phyloP scores from a whole-genome alignment of 2,888 invertebrate species.

The Sminthurides aquaticus region DNA sequence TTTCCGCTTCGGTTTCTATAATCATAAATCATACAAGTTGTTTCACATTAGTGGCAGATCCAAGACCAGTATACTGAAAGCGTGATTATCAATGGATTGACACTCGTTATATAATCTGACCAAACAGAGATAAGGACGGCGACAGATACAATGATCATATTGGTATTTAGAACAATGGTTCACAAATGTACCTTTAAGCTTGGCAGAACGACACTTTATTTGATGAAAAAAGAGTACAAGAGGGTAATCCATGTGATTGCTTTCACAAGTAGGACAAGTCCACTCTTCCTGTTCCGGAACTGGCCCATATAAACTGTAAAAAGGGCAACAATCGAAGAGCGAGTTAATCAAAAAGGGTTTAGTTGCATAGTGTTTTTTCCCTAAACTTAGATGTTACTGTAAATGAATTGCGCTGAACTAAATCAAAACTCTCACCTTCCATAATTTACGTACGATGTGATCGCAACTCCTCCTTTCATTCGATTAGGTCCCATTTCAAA shows the following conservation, averaged over 20 bases:
- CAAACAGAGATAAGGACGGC: too few species aligned
- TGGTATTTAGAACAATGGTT: too few species aligned
- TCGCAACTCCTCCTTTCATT: conserved; percentile 71
- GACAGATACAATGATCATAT: too few species aligned
- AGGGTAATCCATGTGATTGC: conserved; percentile 57
- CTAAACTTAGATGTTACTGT: not conserved
- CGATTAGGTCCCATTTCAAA: conserved; percentile 57
- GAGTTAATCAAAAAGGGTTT: not conserved
- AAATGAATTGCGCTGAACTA: conserved; percentile 1
- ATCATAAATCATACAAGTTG: too few species aligned
- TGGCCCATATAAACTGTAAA: conserved; percentile 46
- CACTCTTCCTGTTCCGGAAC: conserved; percentile 59
- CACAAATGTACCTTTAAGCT: conserved; percentile 32
- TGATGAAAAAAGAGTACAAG: conserved; percentile 69
- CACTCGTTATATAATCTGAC: conserved; percentile 7
- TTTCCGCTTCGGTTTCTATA: conserved; percentile 13
- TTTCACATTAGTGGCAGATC: conserved; percentile 3
- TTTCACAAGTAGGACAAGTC: conserved; percentile 64
- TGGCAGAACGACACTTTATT: conserved; percentile 49
- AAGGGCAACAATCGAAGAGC: too few species aligned
- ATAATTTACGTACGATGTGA: conserved; percentile 75
- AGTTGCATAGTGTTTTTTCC: not conserved
- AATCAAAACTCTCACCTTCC: conserved; percentile 57
- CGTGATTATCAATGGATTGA: too few species aligned
- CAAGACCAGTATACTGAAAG: too few species aligned